Base-by-base conservation (phyloP, 2,888 invertebrate species). In the Leptinotarsa juncta region DNA sequence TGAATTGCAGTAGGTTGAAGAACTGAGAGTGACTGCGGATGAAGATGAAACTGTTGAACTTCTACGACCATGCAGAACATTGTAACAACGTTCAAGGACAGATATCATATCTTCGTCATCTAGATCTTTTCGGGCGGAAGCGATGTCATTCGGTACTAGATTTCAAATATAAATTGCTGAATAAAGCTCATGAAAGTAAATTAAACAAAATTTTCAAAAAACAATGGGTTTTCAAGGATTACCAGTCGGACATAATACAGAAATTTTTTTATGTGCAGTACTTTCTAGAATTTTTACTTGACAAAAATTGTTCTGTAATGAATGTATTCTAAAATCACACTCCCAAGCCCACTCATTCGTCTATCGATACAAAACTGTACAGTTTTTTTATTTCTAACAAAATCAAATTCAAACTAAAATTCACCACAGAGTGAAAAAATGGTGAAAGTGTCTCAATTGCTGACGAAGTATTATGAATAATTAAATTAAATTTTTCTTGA, bases 61-160 rank as follows among this genome's bases (percentile, higher is more conserved):
- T 82, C 88, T 88, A 16, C 92, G 90, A 66, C 93, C 91, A 82
- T 92, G 90, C 75, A 95, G 90, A 18, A 95, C 90, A 71, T 90
- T 91, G 86, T 92, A 95, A 86, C 95, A 95, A 75, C 94, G 91
- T 82, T 95, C 95, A 84, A 96, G 87, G 14, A 94, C 94, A 18
- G 91, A 90, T 81, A 94, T 86, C 81, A 92, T 91, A 85, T 95
- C 95, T 50, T 91, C 91, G 81, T 92, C 92, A 85, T 92, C 92
- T 85, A 95, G 88, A 80, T 90, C 89, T 79, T 95, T 93, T 65
- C 95, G 91, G 26, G 95, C 93, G 77, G 95, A 95, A 81, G 92
- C 92, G 82, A 88, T 89, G 88, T 95, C 95, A 83, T 93, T 92
- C 79, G 94, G 92, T 84, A 95, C 95, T 95, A 90, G 79, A 78